Percentiles rank a stretch among this genome's conserved stretches.
These are phyloP conservation scores for Monochamus alternatus DNA, from an alignment of 2,888 invertebrate species.

Conservation along the genomic window DNA sequence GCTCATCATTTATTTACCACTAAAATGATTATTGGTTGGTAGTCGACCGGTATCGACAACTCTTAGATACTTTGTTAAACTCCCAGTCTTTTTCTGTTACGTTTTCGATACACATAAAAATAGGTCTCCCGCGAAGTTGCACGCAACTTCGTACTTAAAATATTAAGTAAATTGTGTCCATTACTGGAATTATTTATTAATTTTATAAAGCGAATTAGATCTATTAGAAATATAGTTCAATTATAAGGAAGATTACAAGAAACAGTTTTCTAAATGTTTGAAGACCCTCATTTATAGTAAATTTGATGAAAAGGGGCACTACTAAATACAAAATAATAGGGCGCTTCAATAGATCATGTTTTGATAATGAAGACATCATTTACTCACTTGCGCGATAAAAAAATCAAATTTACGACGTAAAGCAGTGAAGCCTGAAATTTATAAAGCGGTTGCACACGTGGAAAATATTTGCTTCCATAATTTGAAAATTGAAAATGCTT, in stretches of 20 bases:
- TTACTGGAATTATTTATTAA: slow-evolving; percentile 26
- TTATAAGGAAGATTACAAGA: slow-evolving; percentile 13
- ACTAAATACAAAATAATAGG: no score
- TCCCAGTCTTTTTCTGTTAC: slow-evolving; percentile 46
- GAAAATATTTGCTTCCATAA: no score
- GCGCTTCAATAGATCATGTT: no score
- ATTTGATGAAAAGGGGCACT: no score
- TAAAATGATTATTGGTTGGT: slow-evolving; percentile 68
- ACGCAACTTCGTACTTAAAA: slow-evolving; percentile 60
- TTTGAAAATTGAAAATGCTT: no score
- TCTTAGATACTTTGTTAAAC: slow-evolving; percentile 47
- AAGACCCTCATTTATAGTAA: slow-evolving; percentile 3
- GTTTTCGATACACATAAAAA: slow-evolving; percentile 38
- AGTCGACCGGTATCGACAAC: slow-evolving; percentile 61
- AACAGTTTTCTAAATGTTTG: neutral
- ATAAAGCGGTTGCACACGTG: no score
- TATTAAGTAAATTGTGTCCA: slow-evolving; percentile 46
- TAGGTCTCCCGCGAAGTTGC: slow-evolving; percentile 31
- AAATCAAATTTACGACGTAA: no score
- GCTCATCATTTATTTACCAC: slow-evolving; percentile 69
- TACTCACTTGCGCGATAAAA: no score
- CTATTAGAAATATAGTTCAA: slow-evolving; percentile 22
- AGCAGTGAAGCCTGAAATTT: no score
- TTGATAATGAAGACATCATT: no score
- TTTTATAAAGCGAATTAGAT: slow-evolving; percentile 22